Evolutionary conservation across 2,113 vertebrate genomes (phyloP).

Genomic region (Prinia subflava): DNA sequence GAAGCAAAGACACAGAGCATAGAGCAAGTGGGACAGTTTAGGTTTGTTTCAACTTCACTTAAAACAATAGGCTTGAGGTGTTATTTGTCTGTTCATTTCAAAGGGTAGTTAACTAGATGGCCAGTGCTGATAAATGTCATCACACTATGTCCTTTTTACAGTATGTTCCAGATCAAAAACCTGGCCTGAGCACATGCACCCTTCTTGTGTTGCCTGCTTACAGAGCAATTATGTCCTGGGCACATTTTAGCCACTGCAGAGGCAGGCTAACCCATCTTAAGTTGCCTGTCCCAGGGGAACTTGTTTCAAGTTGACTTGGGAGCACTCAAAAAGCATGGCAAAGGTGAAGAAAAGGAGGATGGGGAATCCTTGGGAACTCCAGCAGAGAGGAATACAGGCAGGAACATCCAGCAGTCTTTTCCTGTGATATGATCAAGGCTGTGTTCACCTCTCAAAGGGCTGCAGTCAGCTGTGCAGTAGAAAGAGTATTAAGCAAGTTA

Average conservation of each 20-base stretch:
- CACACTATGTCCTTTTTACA: slow-evolving; percentile 39
- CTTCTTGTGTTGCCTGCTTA: slow-evolving; percentile 5
- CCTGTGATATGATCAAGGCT: background rate
- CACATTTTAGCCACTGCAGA: background rate
- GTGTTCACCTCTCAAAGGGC: background rate
- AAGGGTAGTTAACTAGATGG: slow-evolving; percentile 50
- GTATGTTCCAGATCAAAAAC: slow-evolving; percentile 53
- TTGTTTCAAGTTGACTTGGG: background rate
- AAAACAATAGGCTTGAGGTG: slow-evolving; percentile 48
- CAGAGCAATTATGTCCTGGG: background rate
- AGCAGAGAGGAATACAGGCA: background rate
- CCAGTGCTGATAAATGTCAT: slow-evolving; percentile 52
- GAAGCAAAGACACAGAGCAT: background rate
- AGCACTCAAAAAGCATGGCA: background rate
- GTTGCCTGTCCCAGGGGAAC: background rate
- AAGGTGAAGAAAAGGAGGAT: background rate
- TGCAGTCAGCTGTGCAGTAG: background rate
- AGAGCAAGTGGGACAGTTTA: background rate
- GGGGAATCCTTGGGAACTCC: background rate
- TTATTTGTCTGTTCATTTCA: slow-evolving; percentile 44
- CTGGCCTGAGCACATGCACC: background rate
- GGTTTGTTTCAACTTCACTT: background rate
- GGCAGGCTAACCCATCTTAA: background rate
- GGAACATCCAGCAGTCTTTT: background rate
- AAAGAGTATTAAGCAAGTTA: background rate